A percentile compares a stretch with the other conserved stretches of the same genome.
Conservation (phyloP, 2,113 vertebrate species). For the Xenus cinereus region DNA sequence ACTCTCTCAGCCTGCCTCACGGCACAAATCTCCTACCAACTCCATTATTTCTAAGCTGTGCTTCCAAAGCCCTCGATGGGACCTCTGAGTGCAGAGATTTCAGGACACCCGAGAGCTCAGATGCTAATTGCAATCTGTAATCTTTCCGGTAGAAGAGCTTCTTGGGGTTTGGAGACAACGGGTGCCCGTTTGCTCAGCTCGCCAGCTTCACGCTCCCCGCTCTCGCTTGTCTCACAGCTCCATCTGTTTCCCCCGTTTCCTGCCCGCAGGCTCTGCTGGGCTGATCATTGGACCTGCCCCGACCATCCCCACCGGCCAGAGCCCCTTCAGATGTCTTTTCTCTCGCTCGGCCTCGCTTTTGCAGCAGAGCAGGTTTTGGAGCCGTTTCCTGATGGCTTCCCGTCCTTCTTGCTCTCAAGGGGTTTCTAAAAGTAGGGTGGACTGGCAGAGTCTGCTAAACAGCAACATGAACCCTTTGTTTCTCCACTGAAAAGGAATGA, state of each 20-base stretch:
- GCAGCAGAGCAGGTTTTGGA: neutral
- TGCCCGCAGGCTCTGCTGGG: neutral
- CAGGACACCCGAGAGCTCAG: neutral
- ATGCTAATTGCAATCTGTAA: neutral
- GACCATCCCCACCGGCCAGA: neutral
- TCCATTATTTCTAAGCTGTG: neutral
- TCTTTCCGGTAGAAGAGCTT: neutral
- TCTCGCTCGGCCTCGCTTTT: neutral
- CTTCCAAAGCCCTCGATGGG: neutral
- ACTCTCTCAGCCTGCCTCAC: too few relatives aligned
- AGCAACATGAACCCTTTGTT: neutral
- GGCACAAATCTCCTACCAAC: neutral
- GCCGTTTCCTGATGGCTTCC: conserved; percentile 1
- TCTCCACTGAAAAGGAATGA: neutral
- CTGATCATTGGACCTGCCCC: neutral
- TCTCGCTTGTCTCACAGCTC: neutral
- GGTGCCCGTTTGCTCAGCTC: neutral
- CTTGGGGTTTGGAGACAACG: conserved; percentile 5
- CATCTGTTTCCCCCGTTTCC: conserved; percentile 62
- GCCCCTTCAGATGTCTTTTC: neutral
- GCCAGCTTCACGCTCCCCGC: neutral
- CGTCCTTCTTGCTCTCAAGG: neutral
- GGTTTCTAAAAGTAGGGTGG: neutral
- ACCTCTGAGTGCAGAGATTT: neutral
- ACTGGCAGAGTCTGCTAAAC: neutral